Conservation (phyloP, 2,797 vertebrate genomes). For the Neosalanx taihuensis region DNA sequence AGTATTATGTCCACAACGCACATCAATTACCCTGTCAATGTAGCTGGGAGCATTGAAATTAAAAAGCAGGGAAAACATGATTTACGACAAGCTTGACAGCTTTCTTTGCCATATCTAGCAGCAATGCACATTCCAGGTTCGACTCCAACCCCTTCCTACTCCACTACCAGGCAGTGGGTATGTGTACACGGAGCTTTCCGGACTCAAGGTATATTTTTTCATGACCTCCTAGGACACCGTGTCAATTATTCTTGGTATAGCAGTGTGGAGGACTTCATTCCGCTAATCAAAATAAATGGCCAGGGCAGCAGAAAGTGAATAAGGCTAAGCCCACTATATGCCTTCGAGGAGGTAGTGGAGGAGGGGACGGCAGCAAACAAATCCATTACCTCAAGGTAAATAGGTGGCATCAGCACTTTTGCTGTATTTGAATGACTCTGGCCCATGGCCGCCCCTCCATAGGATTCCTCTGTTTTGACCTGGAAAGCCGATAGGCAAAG, state of each 20-base stretch:
- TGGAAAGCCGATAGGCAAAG: conserved; percentile 45
- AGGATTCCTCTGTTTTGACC: conserved; percentile 58
- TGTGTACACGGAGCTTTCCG: conserved; percentile 39
- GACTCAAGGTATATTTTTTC: conserved; percentile 56
- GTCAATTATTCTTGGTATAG: conserved; percentile 73
- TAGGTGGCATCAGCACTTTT: conserved; percentile 71
- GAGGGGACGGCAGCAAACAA: conserved; percentile 65
- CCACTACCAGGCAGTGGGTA: conserved; percentile 54
- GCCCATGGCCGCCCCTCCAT: conserved; percentile 52
- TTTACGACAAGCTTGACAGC: conserved; percentile 55
- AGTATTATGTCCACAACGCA: conserved; percentile 54
- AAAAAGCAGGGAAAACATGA: conserved; percentile 59
- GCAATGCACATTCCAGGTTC: conserved; percentile 58
- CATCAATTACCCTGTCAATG: conserved; percentile 72
- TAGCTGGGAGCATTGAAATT: conserved; percentile 6
- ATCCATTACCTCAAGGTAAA: conserved; percentile 74
- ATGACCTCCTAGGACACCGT: conserved; percentile 70
- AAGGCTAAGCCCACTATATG: conserved; percentile 65
- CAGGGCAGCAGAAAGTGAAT: conserved; percentile 76
- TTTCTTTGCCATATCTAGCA: conserved; percentile 69
- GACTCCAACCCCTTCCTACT: conserved; percentile 60
- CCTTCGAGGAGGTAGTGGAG: conserved; percentile 54
- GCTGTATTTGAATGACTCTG: conserved; percentile 62
- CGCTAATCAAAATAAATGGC: conserved; percentile 81
- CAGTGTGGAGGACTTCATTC: conserved; percentile 73